Base-by-base conservation (phyloP, 1,140 invertebrate genomes). In the Drosophila mayri region DNA sequence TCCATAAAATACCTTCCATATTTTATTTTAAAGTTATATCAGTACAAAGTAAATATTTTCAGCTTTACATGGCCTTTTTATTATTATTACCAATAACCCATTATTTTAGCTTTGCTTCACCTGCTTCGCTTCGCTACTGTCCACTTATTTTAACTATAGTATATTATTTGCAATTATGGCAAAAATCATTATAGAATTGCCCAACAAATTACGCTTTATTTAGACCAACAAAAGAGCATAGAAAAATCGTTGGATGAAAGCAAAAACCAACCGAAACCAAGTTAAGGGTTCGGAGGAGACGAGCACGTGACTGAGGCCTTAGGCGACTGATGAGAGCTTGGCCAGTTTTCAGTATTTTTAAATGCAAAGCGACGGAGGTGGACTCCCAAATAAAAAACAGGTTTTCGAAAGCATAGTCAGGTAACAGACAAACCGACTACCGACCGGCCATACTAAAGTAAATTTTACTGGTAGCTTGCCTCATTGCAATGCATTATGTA, bases 401-500 rank as follows among this genome's bases (percentile, higher is more conserved):
- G 75, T 78, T 78, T 77, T 68, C 40, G 64, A 63, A 68, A 73
- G 70, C 70, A 59, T 41, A 35, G 68, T 16, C 66, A 47, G 66
- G 37, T 47, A 55, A 62, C 57, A 54, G 49, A 30, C 35, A 10
- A 35, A 18, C 50, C 14, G 46, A 47, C 46, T 28, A 54, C 35
- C 52, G 14, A 52, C 74, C 75, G 75, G 75, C 41, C 75, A 78
- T 78, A 78, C 58, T 43, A 70, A 78, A 77, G 22, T 22, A 43
- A 18, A 41, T 57, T 76, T 59, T 32, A 43, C 62, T 30, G 43
- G 38, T 49, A 57, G 74, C 65, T 68, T 78, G 74, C 50, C 64
- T 58, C 74, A 76, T 77, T 78, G 57, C 75, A 70, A 12, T 30
- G 44, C 40, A 40, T 78, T 78, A 78, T 78, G 75, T 71, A 78